These are phyloP conservation scores for Aphrocallistes beatrix DNA, from an alignment of 37 sponge, comb jelly and placozoan species.

Conservation along the genomic window DNA sequence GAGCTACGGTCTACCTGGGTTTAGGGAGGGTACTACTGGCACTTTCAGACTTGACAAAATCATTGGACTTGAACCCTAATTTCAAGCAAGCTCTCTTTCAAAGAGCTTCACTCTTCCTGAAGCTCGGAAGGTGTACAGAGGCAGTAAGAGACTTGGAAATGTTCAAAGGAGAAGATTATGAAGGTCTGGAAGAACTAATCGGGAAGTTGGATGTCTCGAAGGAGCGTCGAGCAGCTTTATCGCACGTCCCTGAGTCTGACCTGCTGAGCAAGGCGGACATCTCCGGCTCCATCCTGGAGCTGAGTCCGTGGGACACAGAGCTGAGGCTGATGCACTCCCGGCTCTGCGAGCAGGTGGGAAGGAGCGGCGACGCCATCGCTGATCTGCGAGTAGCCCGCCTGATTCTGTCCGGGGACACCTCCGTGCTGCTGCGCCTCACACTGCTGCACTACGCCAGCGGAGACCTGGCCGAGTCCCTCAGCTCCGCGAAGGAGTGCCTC, in stretches of 20 bases:
- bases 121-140: conserved; percentile 58
- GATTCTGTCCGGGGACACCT: conserved; percentile 40
- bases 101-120: conserved; percentile 62
- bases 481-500: conserved; percentile 79
- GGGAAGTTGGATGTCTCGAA: not conserved
- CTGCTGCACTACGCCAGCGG: conserved; percentile 66
- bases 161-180: not conserved
- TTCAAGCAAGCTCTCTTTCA: conserved; percentile 71
- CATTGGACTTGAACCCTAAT: conserved; percentile 60
- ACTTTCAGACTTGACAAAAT: conserved; percentile 67
- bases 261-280: not conserved
- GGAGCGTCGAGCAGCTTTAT: not conserved
- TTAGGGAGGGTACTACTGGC: conserved; percentile 73
- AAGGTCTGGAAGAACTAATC: not conserved
- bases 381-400: conserved; percentile 55
- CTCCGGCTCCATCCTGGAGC: conserved; percentile 23
- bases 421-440: conserved; percentile 57
- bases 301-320: conserved; percentile 65
- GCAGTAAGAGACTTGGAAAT: conserved; percentile 27
- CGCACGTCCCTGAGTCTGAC: not conserved
- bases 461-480: conserved; percentile 79
- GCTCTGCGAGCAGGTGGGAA: conserved; percentile 44
- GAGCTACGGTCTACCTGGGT: conserved; percentile 96
- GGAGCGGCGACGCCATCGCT: conserved; percentile 57
- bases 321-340: conserved; percentile 57